These are phyloP conservation scores for Calycopis cecrops DNA, from an alignment of 1,140 invertebrate species.

Conservation along the genomic window DNA sequence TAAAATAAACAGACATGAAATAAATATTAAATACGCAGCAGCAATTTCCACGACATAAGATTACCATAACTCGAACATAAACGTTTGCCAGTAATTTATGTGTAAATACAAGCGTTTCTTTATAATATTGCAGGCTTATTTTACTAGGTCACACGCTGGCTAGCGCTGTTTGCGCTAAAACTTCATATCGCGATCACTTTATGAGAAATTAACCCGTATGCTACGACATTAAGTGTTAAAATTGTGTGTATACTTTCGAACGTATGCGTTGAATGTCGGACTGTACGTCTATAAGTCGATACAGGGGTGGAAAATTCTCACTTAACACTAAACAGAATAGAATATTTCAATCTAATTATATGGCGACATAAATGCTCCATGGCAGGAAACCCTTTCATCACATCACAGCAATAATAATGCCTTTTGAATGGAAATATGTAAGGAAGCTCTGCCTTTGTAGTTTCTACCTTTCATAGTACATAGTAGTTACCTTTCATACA, in stretches of 20 bases:
- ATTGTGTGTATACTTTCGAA: background rate
- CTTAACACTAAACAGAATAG: conserved; percentile 1
- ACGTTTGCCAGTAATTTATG: background rate
- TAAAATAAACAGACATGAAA: background rate
- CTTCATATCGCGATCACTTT: background rate
- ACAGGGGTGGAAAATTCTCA: conserved; percentile 7
- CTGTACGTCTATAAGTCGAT: conserved; percentile 3
- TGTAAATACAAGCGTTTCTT: conserved; percentile 26
- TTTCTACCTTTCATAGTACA: too few species aligned
- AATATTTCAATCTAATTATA: too few species aligned
- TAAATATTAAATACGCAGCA: too few species aligned
- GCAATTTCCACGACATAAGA: background rate
- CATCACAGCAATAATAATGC: too few species aligned
- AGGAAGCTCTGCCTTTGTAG: too few species aligned
- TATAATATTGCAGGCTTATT: conserved; percentile 39
- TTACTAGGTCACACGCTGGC: conserved; percentile 48
- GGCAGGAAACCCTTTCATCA: too few species aligned
- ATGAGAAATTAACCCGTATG: background rate
- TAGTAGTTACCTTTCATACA: too few species aligned
- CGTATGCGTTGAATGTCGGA: background rate
- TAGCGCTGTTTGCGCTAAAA: conserved; percentile 24
- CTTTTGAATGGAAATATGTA: too few species aligned
- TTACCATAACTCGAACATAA: conserved; percentile 10
- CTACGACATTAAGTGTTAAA: background rate
- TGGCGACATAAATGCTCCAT: too few species aligned